Percentiles rank a stretch among this genome's conserved stretches.
Conservation (phyloP, 2,113 vertebrate species). For the Mugil cephalus region DNA sequence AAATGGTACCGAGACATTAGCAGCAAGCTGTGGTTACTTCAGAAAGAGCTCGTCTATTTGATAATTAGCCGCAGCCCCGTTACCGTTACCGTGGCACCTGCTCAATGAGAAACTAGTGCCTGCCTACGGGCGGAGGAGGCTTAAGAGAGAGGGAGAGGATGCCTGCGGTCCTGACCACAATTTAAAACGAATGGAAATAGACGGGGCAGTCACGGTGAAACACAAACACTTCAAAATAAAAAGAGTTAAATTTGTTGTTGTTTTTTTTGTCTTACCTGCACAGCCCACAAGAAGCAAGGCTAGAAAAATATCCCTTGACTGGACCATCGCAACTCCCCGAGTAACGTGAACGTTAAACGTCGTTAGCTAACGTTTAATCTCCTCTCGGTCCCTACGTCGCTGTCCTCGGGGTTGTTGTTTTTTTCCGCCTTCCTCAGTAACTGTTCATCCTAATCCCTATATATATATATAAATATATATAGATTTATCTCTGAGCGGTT, state of each 20-base stretch:
- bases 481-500: constrained; percentile 24
- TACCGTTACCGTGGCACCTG: constrained; percentile 60
- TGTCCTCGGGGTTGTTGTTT: constrained; percentile 20
- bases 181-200: neutral
- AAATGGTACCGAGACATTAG: constrained; percentile 12
- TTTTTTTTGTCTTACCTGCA: constrained; percentile 86
- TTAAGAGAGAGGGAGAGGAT: neutral
- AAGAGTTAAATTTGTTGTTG: neutral
- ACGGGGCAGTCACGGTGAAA: neutral
- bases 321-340: constrained; percentile 91
- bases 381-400: constrained; percentile 39
- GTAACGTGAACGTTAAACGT: constrained; percentile 61
- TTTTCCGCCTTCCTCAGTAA: constrained; percentile 19
- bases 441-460: constrained; percentile 63
- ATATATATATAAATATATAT: no score
- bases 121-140: constrained; percentile 56
- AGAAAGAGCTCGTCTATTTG: constrained; percentile 42
- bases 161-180: constrained; percentile 50
- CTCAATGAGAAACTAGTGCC: constrained; percentile 33
- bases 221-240: neutral
- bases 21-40: constrained; percentile 23
- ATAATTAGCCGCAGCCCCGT: constrained; percentile 70
- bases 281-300: constrained; percentile 89
- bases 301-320: constrained; percentile 87
- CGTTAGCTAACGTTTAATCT: constrained; percentile 47